Conservation (phyloP, 1,140 invertebrate species). For the Bombyx mandarina region DNA sequence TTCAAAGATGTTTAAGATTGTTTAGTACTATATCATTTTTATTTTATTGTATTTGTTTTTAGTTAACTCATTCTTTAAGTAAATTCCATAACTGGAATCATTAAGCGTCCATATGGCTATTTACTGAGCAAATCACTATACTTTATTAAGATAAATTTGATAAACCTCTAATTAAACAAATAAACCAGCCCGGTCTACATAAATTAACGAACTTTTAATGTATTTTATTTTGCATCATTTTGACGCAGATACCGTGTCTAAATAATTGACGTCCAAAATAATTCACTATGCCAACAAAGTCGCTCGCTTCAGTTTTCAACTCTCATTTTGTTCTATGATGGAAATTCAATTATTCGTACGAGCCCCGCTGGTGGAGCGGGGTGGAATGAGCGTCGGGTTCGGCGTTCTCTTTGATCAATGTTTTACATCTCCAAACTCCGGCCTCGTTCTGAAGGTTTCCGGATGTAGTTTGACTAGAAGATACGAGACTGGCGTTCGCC, state of each 20-base stretch:
- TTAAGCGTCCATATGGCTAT: too few species aligned
- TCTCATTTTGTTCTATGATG: conserved; percentile 66
- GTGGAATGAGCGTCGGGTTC: conserved; percentile 36
- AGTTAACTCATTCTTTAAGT: too few species aligned
- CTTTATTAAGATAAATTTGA: too few species aligned
- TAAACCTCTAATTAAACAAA: too few species aligned
- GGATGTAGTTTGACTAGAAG: conserved; percentile 37
- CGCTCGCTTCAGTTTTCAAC: conserved; percentile 65
- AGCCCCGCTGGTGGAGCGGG: conserved; percentile 33
- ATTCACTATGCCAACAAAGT: conserved; percentile 65
- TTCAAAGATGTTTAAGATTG: too few species aligned
- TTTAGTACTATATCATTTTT: too few species aligned
- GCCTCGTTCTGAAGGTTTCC: conserved; percentile 25
- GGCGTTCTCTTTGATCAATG: conserved; percentile 48
- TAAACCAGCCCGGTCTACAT: too few species aligned
- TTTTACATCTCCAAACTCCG: conserved; percentile 51
- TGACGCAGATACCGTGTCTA: conserved; percentile 32
- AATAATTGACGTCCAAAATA: conserved; percentile 66
- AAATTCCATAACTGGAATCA: too few species aligned
- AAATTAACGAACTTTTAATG: too few species aligned
- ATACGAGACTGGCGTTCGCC: conserved; percentile 51
- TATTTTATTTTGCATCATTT: too few species aligned
- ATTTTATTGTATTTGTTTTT: too few species aligned
- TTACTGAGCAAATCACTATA: too few species aligned
- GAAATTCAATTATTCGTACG: conserved; percentile 68